Percentiles rank a stretch among this genome's conserved stretches.
phyloP scores from a whole-genome alignment of 2,797 vertebrate genomes.

The Lindbergichthys nudifrons region DNA sequence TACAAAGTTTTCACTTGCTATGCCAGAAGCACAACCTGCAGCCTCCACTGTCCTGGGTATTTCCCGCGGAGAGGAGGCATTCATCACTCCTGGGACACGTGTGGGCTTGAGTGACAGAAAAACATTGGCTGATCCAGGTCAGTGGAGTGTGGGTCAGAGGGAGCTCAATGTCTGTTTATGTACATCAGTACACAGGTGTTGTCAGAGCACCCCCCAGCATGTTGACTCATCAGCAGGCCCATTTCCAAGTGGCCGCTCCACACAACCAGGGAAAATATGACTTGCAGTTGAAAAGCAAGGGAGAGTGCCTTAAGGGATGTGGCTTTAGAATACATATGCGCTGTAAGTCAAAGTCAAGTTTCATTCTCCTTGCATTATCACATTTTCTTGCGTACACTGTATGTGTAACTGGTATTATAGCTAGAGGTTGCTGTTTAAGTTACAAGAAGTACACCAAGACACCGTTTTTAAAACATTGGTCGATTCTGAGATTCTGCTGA shows the following conservation, averaged over 20 bases:
- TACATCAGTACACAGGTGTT: constrained; percentile 66
- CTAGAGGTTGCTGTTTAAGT: background rate
- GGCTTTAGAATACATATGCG: constrained; percentile 1
- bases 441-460: too few relatives aligned
- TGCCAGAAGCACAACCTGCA: constrained; percentile 40
- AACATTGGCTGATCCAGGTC: constrained; percentile 73
- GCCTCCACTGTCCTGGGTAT: constrained; percentile 41
- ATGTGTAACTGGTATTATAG: background rate
- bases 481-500: too few relatives aligned
- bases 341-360: background rate
- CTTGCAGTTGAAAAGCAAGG: constrained; percentile 27
- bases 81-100: constrained; percentile 58
- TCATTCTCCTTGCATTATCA: background rate
- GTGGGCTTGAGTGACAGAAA: constrained; percentile 70
- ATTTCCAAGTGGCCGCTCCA: constrained; percentile 67
- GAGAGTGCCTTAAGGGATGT: background rate
- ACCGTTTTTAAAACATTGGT: too few relatives aligned
- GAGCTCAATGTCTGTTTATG: constrained; percentile 69
- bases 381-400: background rate
- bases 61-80: constrained; percentile 44
- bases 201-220: constrained; percentile 55
- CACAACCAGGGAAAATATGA: constrained; percentile 42
- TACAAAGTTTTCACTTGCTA: constrained; percentile 16
- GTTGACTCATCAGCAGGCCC: constrained; percentile 71
- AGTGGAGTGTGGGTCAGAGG: constrained; percentile 73